Conservation (phyloP, 1,140 invertebrate genomes). For the Aporrectodea caliginosa region DNA sequence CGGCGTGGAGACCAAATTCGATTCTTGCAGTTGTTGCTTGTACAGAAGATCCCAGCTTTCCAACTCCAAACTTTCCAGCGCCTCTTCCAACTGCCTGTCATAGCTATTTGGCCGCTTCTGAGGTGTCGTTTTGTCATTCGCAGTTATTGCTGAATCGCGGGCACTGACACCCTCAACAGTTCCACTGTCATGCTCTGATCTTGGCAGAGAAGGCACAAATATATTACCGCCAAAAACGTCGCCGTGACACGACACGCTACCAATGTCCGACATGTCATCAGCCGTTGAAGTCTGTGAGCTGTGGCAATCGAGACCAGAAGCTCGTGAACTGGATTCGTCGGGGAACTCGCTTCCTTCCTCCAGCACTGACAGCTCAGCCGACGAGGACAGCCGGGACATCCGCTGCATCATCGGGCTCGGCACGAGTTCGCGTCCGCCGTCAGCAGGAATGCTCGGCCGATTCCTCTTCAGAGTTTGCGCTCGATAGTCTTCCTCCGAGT, state of each 20-base stretch:
- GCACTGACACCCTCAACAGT: background rate
- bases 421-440: constrained; percentile 15
- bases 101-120: background rate
- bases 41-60: background rate
- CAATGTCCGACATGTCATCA: background rate
- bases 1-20: too few species aligned
- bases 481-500: constrained; percentile 32
- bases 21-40: too few species aligned
- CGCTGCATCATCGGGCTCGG: background rate
- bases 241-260: background rate
- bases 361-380: background rate
- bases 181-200: background rate
- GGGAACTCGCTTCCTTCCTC: background rate
- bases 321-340: background rate
- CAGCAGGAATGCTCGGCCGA: constrained; percentile 12
- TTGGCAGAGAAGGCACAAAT: background rate
- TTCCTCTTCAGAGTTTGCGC: background rate
- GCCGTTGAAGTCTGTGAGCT: background rate
- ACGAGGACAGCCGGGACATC: background rate
- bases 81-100: background rate
- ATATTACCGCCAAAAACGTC: background rate
- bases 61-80: background rate
- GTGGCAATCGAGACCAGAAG: background rate
- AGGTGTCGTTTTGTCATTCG: background rate
- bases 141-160: background rate